A percentile compares a stretch with the other conserved stretches of the same genome.
These are phyloP conservation scores for Numenius arquata DNA, from an alignment of 2,113 vertebrate species.

Conservation along the genomic window DNA sequence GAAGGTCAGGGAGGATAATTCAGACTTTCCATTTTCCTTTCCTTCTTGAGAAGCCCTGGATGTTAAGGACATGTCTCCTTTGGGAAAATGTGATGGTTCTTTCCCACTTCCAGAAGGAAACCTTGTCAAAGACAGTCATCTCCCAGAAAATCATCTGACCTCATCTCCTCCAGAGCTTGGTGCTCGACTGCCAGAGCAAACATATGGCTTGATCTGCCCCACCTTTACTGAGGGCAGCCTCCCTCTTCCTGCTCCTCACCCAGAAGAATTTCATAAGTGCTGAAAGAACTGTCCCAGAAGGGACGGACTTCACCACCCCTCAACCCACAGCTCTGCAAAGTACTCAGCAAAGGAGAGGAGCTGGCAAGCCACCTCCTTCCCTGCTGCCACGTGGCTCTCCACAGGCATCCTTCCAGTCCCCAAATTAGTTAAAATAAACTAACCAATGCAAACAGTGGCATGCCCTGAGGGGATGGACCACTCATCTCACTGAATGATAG, in stretches of 20 bases:
- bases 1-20: not conserved
- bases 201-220: fast-evolving
- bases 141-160: not conserved
- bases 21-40: not conserved
- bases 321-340: not conserved
- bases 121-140: not conserved
- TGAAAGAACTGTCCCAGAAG: not conserved
- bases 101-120: not conserved
- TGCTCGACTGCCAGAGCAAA: fast-evolving
- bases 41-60: not conserved
- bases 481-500: not conserved
- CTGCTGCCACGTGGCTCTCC: not conserved
- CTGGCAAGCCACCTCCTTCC: not conserved
- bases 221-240: not conserved
- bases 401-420: not conserved
- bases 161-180: not conserved
- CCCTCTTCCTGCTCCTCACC: not conserved
- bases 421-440: not conserved
- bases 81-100: not conserved
- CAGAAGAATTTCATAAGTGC: not conserved
- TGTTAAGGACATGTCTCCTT: not conserved
- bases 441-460: fast-evolving
- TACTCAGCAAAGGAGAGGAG: not conserved
- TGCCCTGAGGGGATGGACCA: fast-evolving
- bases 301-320: not conserved